A percentile compares a stretch with the other conserved stretches of the same genome.
Conservation (phyloP, 2,113 vertebrate genomes). For the Amazona vittata region DNA sequence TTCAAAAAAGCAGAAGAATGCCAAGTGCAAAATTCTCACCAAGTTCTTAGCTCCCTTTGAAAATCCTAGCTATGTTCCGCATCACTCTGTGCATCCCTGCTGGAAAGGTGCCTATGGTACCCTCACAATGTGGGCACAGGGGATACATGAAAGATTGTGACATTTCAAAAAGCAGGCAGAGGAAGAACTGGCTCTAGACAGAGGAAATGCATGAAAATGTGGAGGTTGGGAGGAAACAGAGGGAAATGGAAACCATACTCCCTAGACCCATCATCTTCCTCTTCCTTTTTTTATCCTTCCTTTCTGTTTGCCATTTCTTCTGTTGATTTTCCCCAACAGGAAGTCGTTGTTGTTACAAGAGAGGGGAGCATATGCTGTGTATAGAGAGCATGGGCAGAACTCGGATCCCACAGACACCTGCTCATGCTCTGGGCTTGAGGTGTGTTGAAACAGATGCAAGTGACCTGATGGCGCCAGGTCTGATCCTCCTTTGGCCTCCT, state of each 20-base stretch:
- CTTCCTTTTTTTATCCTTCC: background rate
- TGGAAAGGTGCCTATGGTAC: background rate
- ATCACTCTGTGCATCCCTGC: background rate
- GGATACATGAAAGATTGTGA: constrained; percentile 5
- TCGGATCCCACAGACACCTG: background rate
- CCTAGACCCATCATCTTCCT: background rate
- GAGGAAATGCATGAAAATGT: background rate
- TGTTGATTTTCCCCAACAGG: background rate
- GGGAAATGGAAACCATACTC: background rate
- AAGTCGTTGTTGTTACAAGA: background rate
- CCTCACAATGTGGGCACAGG: background rate
- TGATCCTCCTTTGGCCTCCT: background rate
- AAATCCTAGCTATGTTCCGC: background rate
- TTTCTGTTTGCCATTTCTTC: background rate
- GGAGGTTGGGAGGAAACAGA: background rate
- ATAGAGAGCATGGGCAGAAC: background rate
- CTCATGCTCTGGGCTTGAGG: background rate
- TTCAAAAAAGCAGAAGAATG: constrained; percentile 1
- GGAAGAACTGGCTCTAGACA: background rate
- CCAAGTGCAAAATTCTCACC: constrained; percentile 48
- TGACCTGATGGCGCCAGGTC: rapidly evolving
- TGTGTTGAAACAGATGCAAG: rapidly evolving
- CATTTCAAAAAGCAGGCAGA: background rate
- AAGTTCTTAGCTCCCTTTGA: constrained; percentile 30
- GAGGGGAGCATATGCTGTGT: rapidly evolving